A percentile compares a stretch with the other conserved stretches of the same genome.
phyloP scores from a whole-genome alignment of 1,140 invertebrate species.

The Leptinotarsa lineolata region DNA sequence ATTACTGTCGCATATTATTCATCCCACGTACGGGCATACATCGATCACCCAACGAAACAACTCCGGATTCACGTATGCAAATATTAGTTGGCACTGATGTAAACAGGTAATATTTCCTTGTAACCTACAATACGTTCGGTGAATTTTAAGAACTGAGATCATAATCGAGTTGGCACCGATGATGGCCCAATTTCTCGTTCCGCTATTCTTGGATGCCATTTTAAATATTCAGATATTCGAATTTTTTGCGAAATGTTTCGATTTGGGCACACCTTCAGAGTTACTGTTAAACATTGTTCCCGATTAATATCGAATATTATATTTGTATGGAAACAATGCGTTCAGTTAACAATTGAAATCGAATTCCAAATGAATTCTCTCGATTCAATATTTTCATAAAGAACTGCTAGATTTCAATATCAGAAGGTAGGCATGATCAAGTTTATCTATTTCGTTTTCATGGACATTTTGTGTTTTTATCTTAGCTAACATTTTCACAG shows the following conservation, averaged over 20 bases:
- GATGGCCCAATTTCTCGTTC: slow-evolving; percentile 9
- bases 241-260: slow-evolving; percentile 13
- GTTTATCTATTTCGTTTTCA: no score
- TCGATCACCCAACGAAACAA: not conserved
- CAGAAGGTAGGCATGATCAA: no score
- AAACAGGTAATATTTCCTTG: slow-evolving; percentile 21
- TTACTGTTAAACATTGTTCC: slow-evolving; percentile 11
- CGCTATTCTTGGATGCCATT: slow-evolving; percentile 17
- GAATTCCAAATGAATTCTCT: not conserved
- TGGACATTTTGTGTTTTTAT: no score
- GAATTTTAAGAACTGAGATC: slow-evolving; percentile 21
- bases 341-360: not conserved
- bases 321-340: not conserved
- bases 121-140: slow-evolving; percentile 21
- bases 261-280: slow-evolving; percentile 14
- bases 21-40: not conserved
- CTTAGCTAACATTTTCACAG: no score
- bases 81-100: slow-evolving; percentile 10
- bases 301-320: not conserved
- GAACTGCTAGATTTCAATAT: no score
- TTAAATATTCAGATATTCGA: slow-evolving; percentile 19
- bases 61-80: slow-evolving; percentile 5
- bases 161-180: slow-evolving; percentile 20
- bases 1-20: not conserved
- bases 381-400: not conserved